These are phyloP conservation scores for Epinephelus fuscoguttatus DNA, from an alignment of 2,113 vertebrate genomes.

Conservation along the genomic window DNA sequence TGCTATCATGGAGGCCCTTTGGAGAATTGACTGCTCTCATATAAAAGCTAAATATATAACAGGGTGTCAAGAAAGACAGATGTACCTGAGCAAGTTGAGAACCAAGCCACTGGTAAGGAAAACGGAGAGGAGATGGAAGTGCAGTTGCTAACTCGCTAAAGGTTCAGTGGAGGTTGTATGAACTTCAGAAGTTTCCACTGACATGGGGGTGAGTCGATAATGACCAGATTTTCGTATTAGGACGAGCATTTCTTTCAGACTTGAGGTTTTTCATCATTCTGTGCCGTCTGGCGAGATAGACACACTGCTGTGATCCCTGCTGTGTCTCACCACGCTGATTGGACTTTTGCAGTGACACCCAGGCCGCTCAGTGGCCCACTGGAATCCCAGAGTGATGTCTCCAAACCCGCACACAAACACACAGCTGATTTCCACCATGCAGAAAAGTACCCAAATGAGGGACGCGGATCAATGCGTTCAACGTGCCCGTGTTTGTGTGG, in stretches of 20 bases:
- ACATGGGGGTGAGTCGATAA: constrained; percentile 51
- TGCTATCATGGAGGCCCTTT: constrained; percentile 9
- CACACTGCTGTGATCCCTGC: constrained; percentile 69
- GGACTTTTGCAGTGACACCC: constrained; percentile 47
- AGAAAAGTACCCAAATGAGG: constrained; percentile 61
- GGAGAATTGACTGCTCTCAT: constrained; percentile 32
- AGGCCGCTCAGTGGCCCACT: constrained; percentile 44
- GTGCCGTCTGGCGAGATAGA: constrained; percentile 50
- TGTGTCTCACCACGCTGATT: constrained; percentile 66
- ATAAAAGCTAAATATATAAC: constrained; percentile 39
- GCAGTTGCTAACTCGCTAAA: constrained; percentile 1
- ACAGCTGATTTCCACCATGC: constrained; percentile 50
- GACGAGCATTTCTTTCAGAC: constrained; percentile 46
- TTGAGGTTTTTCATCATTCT: constrained; percentile 72
- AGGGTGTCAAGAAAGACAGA: constrained; percentile 37
- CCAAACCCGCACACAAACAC: constrained; percentile 8
- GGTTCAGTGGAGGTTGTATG: background rate
- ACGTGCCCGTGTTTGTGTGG: constrained; percentile 18
- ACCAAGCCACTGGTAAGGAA: background rate
- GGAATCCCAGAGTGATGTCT: constrained; percentile 43
- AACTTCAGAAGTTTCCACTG: constrained; percentile 44
- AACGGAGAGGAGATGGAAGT: background rate
- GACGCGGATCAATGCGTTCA: constrained; percentile 50
- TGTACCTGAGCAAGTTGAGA: constrained; percentile 21
- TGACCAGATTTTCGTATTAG: constrained; percentile 48